Base-by-base conservation (phyloP, 2,113 vertebrate species). In the Etheostoma spectabile region DNA sequence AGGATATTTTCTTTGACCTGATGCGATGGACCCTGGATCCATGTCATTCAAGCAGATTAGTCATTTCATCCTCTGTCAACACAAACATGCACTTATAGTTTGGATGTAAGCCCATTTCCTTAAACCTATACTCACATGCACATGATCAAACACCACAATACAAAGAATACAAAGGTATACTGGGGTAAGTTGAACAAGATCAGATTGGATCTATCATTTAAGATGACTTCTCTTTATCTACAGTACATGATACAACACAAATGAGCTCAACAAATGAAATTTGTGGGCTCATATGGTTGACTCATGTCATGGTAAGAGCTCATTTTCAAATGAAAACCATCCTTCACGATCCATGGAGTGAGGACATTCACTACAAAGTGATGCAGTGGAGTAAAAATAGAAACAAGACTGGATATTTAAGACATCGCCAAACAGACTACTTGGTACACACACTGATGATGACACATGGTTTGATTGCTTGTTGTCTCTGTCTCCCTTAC, bases 361-460 rank as follows among this genome's bases (percentile, higher is more conserved):
- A 38, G 33, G 53, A 74, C 85, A 84, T 91, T 84, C 85, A 85
- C 66, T 7, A 77, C 74, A 83, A 88, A 83, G 59, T 86, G 89
- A 90, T 82, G 65, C 63, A 79, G 65, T 69, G 51, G 76, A 56
- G 59, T 85, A 88, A 83, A 92, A 89, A 90, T 92, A 90, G 89
- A 78, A 89, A 85, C 89, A 84, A 64, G 78, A 10, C 64, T 62
- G 48, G 57, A 72, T 86, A 89, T 86, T 86, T 90, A 92, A 90
- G 83, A 87, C 76, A 79, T 18, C n/a, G 45, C 35, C 27, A 45
- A 76, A 62, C 75, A 82, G 55, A 51, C 56, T 51, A 5, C 55
- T 66, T 74, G 38, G 61, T 48, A 55, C 56, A 77, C n/a, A 59
- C 52, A 57, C 24, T 21, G 68, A 63, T 74, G 49, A 63, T 35